Conservation (phyloP, 64 coral and sea anemone species). For the Montipora sp. region DNA sequence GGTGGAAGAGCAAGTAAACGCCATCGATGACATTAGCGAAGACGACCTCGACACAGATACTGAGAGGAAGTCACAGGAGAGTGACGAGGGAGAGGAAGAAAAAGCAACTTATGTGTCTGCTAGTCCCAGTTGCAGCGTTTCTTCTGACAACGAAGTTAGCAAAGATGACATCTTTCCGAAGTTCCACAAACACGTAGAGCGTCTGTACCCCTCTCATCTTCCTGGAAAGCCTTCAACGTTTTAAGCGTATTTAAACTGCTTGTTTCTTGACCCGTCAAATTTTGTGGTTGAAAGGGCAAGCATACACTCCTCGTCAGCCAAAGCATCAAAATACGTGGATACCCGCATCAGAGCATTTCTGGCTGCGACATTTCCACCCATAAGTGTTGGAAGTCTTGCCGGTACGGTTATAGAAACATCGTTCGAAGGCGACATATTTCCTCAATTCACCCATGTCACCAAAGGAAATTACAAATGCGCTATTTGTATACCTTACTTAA, state of each 20-base stretch:
- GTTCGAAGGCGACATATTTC: background rate
- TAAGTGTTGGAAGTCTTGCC: conserved; percentile 6
- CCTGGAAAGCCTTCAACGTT: conserved; percentile 17
- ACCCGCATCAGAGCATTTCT: conserved; percentile 18
- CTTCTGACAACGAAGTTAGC: no score
- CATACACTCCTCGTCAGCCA: background rate
- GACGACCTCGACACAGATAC: no score
- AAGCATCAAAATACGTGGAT: background rate
- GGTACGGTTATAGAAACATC: background rate
- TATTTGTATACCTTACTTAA: conserved; percentile 13
- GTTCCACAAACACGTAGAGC: conserved; percentile 13
- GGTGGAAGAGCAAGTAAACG: no score
- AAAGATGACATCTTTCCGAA: background rate
- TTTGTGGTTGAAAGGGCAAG: background rate
- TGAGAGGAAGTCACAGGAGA: no score
- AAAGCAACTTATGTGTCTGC: no score
- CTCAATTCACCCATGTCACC: background rate
- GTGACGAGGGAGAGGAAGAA: no score
- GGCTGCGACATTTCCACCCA: background rate
- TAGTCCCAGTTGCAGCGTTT: no score
- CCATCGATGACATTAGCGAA: no score
- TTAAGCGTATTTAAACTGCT: background rate
- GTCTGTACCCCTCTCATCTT: background rate
- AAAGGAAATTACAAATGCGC: conserved; percentile 16
- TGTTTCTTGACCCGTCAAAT: background rate